Base-by-base conservation (phyloP, 2,113 vertebrate species). In the Forbesichthys agassizii region DNA sequence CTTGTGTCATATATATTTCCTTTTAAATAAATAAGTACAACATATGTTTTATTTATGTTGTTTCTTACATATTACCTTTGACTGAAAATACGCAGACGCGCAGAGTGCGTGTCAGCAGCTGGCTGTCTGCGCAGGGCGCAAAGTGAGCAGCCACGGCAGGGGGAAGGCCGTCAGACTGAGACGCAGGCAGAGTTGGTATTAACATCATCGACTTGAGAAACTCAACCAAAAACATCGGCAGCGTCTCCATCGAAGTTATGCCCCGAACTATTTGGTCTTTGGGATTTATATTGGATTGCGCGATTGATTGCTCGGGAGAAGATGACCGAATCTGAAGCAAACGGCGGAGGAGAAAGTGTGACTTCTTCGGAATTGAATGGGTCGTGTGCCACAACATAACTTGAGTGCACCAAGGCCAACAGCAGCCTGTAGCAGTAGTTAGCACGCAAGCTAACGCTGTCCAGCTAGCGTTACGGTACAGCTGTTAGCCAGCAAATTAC, bases 381-480 rank as follows among this genome's bases (percentile, higher is more conserved):
- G 51, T 87, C 84, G 86, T 85, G 84, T 80, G 87, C 85, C 88
- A 76, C 86, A 73, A 79, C 87, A 78, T 78, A 79, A 84, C 62
- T 84, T 71, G 77, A 83, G 80, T 74, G 81, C 79, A 77, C 62
- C 83, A 70, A 92, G 91, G 92, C 91, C 90, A 83, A 79, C 81
- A 46, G 84, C 85, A 86, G 89, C 87, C 80, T 79, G 86, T 81
- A 87, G 88, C 86, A 72, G 16, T n/a, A 53, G 77, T 59, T 83
- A 85, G 80, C 84, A 69, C 9, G 57, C 54, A 57, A 74, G 80
- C 76, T 49, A 49, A 20, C 61, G 46, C 20, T 14, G 16, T 12
- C 61, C 61, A 3, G 59, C 16, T 63, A 48, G n/a, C 61, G 46
- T 63, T 49, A 49, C 61, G 48, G 61, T 78, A 88, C 89, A 88